Evolutionary conservation across 2,888 invertebrate genomes (phyloP).

Genomic region (Cyclophora albipunctata): DNA sequence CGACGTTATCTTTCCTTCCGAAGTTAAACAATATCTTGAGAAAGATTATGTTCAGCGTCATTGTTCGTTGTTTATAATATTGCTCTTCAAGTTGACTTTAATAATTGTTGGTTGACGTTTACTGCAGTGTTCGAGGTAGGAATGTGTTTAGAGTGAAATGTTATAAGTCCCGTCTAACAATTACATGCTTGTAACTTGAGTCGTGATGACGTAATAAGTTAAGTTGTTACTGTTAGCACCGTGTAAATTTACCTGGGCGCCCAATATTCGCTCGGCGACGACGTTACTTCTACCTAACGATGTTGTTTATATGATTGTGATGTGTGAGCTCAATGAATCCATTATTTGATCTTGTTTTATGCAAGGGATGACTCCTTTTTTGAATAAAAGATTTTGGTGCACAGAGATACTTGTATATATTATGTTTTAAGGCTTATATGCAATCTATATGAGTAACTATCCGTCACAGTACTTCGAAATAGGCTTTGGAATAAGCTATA

Average conservation of each 20-base stretch:
- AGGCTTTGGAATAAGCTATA: too few relatives aligned
- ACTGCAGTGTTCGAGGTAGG: background rate
- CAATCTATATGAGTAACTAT: too few relatives aligned
- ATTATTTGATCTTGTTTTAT: slow-evolving; percentile 15
- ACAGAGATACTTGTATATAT: too few relatives aligned
- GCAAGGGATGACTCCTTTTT: too few relatives aligned
- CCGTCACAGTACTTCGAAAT: too few relatives aligned
- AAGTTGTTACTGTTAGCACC: slow-evolving; percentile 66
- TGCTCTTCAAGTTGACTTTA: too few relatives aligned
- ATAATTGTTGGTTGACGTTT: too few relatives aligned
- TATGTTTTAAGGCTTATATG: too few relatives aligned
- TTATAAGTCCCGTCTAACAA: slow-evolving; percentile 42
- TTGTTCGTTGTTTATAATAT: too few relatives aligned
- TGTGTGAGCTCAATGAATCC: slow-evolving; percentile 24
- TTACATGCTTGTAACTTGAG: slow-evolving; percentile 28
- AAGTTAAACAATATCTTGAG: background rate
- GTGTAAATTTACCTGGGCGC: slow-evolving; percentile 72
- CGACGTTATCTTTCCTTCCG: background rate
- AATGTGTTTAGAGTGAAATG: slow-evolving; percentile 34
- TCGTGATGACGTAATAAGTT: slow-evolving; percentile 69
- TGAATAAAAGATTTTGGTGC: too few relatives aligned
- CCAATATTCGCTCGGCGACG: slow-evolving; percentile 54
- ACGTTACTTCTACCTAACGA: slow-evolving; percentile 68
- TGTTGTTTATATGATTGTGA: slow-evolving; percentile 56
- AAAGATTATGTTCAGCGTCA: background rate